Conservation (phyloP, 2,113 vertebrate species). For the Elgaria multicarinata region DNA sequence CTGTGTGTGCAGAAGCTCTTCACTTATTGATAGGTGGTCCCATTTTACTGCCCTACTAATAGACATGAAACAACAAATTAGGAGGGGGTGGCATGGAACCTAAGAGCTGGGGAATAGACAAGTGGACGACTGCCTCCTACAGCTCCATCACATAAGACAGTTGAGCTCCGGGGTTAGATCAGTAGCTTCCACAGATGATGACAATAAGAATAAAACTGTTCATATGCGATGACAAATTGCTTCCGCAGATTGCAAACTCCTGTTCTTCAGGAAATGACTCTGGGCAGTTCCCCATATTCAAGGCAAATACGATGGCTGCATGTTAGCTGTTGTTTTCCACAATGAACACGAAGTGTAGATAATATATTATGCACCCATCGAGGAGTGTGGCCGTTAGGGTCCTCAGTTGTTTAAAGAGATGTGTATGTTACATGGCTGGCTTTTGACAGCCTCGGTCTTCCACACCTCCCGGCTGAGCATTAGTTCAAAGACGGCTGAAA, state of each 20-base stretch:
- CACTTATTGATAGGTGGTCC: too few species aligned
- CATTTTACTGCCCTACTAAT: too few species aligned
- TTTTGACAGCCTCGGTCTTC: too few species aligned
- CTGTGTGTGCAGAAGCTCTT: too few species aligned
- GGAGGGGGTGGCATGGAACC: background rate
- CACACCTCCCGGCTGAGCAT: too few species aligned
- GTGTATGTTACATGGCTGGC: too few species aligned
- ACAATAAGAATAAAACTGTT: background rate
- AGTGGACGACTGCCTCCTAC: background rate
- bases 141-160: background rate
- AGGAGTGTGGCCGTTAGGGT: too few species aligned
- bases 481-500: too few species aligned
- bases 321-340: background rate
- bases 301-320: background rate
- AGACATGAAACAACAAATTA: too few species aligned
- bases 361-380: too few species aligned
- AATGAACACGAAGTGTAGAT: too few species aligned
- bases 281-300: background rate
- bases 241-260: background rate
- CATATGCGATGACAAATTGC: background rate
- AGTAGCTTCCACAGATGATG: background rate
- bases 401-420: too few species aligned
- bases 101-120: background rate
- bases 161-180: background rate
- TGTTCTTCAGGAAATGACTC: background rate